phyloP scores from a whole-genome alignment of 2,797 vertebrate genomes.

The Heteromormyrus szaboi region DNA sequence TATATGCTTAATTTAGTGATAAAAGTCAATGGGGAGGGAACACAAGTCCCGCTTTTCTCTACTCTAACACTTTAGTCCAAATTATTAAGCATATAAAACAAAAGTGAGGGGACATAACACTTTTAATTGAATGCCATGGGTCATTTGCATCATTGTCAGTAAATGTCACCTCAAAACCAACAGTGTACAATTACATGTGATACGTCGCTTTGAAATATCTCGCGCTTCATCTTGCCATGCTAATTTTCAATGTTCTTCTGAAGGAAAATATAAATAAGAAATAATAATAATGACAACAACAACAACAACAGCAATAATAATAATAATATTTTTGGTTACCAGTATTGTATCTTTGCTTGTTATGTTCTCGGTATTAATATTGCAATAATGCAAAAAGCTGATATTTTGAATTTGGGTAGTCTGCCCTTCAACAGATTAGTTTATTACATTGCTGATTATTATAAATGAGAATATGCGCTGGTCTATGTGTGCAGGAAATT shows the following conservation, averaged over 20 bases:
- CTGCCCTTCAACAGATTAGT: neutral
- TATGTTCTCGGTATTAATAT: neutral
- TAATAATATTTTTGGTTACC: slow-evolving; percentile 2
- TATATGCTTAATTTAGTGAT: slow-evolving; percentile 79
- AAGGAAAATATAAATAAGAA: neutral
- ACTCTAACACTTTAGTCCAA: slow-evolving; percentile 51
- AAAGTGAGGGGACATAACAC: slow-evolving; percentile 41
- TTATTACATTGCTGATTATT: slow-evolving; percentile 10
- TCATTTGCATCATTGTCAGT: slow-evolving; percentile 62
- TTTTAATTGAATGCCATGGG: slow-evolving; percentile 65
- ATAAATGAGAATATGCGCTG: slow-evolving; percentile 32
- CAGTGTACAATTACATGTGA: slow-evolving; percentile 43
- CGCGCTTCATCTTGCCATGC: slow-evolving; percentile 40
- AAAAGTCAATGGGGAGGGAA: slow-evolving; percentile 61
- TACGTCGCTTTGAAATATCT: slow-evolving; percentile 49
- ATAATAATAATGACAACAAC: slow-evolving; percentile 2
- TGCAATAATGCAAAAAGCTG: neutral
- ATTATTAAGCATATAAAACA: slow-evolving; percentile 49
- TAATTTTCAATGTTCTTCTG: slow-evolving; percentile 42
- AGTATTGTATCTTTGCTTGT: neutral
- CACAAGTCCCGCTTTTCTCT: slow-evolving; percentile 46
- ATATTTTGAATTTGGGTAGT: slow-evolving; percentile 1
- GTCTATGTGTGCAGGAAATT: slow-evolving; percentile 31
- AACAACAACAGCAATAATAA: neutral
- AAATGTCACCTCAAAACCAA: slow-evolving; percentile 58